Conservation (phyloP, 2,113 vertebrate species). For the Prionailurus viverrinus region DNA sequence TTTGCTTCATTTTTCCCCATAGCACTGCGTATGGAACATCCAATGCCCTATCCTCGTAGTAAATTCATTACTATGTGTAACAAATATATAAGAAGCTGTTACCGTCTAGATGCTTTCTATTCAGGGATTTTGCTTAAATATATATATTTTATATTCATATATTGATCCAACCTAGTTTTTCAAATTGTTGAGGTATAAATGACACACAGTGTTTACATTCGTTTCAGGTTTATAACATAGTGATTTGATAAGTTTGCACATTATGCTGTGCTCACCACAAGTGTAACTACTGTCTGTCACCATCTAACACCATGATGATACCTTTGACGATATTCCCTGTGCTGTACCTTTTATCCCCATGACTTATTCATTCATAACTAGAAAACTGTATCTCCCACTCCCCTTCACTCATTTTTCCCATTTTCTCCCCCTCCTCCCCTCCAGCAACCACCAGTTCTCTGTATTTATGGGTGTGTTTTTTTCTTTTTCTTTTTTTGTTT, state of each 20-base stretch:
- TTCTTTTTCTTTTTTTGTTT: not conserved
- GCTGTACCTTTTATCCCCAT: not conserved
- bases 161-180: not conserved
- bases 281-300: not conserved
- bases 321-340: not conserved
- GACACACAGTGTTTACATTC: not conserved
- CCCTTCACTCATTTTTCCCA: not conserved
- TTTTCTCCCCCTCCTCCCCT: not conserved
- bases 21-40: not conserved
- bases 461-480: not conserved
- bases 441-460: not conserved
- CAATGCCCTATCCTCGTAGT: not conserved
- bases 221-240: not conserved
- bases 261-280: not conserved
- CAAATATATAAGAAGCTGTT: not conserved
- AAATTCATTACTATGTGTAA: not conserved
- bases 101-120: not conserved
- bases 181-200: not conserved
- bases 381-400: not conserved
- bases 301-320: not conserved
- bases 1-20: not conserved
- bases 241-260: not conserved
- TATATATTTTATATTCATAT: not conserved
- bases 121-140: not conserved
- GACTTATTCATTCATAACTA: not conserved